Evolutionary conservation across 2,113 vertebrate species (phyloP).

Genomic region (Thomomys bottae): DNA sequence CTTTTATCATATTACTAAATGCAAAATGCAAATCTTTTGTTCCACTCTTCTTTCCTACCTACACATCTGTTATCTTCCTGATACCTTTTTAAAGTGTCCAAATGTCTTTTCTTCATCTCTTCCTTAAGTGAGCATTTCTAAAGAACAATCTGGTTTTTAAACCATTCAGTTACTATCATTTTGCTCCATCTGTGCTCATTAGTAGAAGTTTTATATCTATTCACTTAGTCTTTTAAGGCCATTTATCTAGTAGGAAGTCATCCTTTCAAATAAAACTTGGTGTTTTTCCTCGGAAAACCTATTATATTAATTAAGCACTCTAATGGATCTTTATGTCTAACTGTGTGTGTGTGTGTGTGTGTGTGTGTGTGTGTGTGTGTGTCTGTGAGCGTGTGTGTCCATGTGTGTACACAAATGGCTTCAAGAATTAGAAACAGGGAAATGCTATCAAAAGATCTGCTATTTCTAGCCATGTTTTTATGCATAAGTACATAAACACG

Average conservation of each 20-base stretch:
- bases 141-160: conserved; percentile 57
- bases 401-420: not conserved
- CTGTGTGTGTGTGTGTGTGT: not conserved
- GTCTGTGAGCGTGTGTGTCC: not conserved
- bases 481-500: conserved; percentile 3
- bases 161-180: conserved; percentile 32
- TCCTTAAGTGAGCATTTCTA: conserved; percentile 4
- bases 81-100: conserved; percentile 22
- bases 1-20: conserved; percentile 55
- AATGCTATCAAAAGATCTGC: not conserved
- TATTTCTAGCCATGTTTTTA: not conserved
- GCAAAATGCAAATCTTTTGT: conserved; percentile 67
- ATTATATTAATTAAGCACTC: conserved; percentile 35
- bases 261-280: not conserved
- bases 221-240: conserved; percentile 9
- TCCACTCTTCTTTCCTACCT: conserved; percentile 24
- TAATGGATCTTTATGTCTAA: not conserved
- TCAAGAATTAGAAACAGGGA: conserved; percentile 39
- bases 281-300: not conserved
- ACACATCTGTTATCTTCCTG: not conserved
- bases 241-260: conserved; percentile 33
- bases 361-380: not conserved
- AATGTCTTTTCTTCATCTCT: conserved; percentile 16
- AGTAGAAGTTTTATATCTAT: conserved; percentile 40
- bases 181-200: conserved; percentile 32